Percentiles rank a stretch among this genome's conserved stretches.
Evolutionary conservation across 2,888 invertebrate species (phyloP).

Genomic region (Hyalella azteca): DNA sequence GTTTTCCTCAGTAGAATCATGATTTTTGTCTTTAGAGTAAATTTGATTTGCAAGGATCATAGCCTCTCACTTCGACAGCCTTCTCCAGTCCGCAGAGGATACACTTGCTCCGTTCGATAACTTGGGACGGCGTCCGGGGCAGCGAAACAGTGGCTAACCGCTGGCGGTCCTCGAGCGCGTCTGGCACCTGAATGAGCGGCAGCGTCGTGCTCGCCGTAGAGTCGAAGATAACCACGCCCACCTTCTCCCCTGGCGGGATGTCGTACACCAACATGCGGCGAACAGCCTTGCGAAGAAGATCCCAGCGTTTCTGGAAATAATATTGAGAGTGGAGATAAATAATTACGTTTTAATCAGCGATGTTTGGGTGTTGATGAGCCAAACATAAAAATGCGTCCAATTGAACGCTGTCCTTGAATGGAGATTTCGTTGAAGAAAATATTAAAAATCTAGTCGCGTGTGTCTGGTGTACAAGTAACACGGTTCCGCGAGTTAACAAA

Average conservation of each 20-base stretch:
- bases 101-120: conserved; percentile 48
- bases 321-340: neutral
- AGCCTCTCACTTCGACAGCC: conserved; percentile 51
- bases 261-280: conserved; percentile 34
- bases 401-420: too few relatives aligned
- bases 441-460: too few relatives aligned
- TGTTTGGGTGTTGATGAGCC: too few relatives aligned
- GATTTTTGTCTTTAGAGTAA: too few relatives aligned
- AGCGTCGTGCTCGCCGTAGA: conserved; percentile 38
- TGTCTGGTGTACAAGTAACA: too few relatives aligned
- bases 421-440: too few relatives aligned
- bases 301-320: conserved; percentile 23
- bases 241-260: conserved; percentile 42
- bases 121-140: conserved; percentile 50
- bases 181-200: conserved; percentile 48
- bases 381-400: too few relatives aligned
- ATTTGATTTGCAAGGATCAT: too few relatives aligned
- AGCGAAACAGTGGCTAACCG: conserved; percentile 53
- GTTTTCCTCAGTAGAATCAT: too few relatives aligned
- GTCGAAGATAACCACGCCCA: conserved; percentile 53
- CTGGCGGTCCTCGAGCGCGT: conserved; percentile 45
- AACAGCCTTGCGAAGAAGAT: conserved; percentile 18
- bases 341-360: too few relatives aligned
- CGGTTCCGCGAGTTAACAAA: too few relatives aligned
- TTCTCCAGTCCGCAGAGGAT: conserved; percentile 49